Evolutionary conservation across 2,113 vertebrate genomes (phyloP).

Genomic region (Lophotis ruficrista): DNA sequence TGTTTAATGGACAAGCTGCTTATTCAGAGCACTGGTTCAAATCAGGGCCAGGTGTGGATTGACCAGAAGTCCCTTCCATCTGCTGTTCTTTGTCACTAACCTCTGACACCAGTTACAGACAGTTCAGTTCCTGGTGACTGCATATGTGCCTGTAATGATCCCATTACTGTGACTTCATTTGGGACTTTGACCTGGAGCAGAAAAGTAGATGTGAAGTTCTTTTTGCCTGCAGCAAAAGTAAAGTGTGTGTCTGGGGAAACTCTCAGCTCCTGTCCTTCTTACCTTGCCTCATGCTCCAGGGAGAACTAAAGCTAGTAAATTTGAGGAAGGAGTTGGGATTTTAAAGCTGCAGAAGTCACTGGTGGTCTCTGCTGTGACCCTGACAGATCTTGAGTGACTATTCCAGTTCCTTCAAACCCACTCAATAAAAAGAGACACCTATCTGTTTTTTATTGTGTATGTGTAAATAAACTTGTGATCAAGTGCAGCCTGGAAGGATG

Average conservation of each 20-base stretch:
- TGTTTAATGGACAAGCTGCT: not conserved
- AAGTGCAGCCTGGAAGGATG: not conserved
- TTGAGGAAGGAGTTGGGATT: not conserved
- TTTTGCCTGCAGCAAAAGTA: not conserved
- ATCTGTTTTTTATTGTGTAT: not conserved
- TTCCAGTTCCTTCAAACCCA: not conserved
- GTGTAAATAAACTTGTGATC: not conserved
- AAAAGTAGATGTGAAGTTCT: not conserved
- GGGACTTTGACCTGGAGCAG: not conserved
- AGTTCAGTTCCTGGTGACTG: not conserved
- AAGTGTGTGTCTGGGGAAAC: not conserved
- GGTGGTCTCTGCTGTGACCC: not conserved
- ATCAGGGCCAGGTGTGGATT: not conserved
- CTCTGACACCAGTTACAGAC: not conserved
- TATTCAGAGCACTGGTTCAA: not conserved
- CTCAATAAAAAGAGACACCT: not conserved
- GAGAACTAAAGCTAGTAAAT: not conserved
- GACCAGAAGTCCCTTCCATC: not conserved
- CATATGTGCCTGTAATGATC: not conserved
- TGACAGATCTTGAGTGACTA: not conserved
- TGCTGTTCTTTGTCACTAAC: not conserved
- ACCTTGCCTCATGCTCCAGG: not conserved
- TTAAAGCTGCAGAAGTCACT: not conserved
- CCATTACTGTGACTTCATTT: not conserved
- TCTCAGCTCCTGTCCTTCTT: not conserved